Evolutionary conservation across 2,113 vertebrate species (phyloP), one percentile per base, ranked within the genome.

Genomic region (Theristicus caerulescens): DNA sequence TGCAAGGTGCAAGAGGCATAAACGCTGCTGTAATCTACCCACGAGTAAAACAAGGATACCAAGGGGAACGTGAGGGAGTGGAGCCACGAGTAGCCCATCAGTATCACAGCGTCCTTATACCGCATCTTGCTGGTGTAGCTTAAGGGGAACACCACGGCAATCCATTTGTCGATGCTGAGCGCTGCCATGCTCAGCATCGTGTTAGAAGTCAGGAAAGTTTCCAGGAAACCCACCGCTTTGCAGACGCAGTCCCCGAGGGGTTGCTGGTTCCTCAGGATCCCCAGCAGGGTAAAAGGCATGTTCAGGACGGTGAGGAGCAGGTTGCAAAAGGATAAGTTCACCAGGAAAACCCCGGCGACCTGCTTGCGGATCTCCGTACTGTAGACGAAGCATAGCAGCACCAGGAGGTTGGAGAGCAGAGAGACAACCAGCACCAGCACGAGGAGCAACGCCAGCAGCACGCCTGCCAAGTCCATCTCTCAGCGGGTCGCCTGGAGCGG

Each of bases 81-180:
- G 42, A 98, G 65, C 98, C 98, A 98, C 15, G 97, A 97, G 88
- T 97, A 98, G 52, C 96, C 98, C 97, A 98, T 97, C 94, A 98
- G 98, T 67, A 98, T 89, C 44, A 96, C 82, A 2, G 98, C 98
- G 38, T 98, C 97, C 84, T 98, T 97, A 92, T 96, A 97, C 88
- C 98, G 97, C 98, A 99, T 98, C 97, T 98, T 98, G 95, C 97
- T 98, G 94, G 97, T 97, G 72, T 98, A 98, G 86, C 98, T 98
- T 34, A 98, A 93, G 17, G 98, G 98, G 82, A 99, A 99, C 59
- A 98, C 98, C 93, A 98, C 98, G 4, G 98, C 98, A 54, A 98
- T 95, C 98, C 98, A 98, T 93, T 98, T 97, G 97, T 98, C 98
- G 74, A 98, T 97, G 96, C 98, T 98, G 55, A 98, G 98, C 3